These are phyloP conservation scores for Peucedramus taeniatus DNA, from an alignment of 2,113 vertebrate species.

Conservation along the genomic window DNA sequence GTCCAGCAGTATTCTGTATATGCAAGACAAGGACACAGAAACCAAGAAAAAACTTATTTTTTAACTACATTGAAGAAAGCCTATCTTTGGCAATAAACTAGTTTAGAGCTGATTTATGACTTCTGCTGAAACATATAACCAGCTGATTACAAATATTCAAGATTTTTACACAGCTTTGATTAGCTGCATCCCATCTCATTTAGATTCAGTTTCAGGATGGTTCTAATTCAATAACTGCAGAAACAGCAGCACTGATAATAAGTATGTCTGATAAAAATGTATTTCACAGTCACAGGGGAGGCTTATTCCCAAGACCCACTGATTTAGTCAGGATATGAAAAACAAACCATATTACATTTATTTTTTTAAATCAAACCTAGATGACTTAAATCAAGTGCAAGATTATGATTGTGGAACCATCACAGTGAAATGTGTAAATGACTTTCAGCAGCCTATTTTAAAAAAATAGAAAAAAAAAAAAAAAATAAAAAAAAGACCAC, in stretches of 20 bases:
- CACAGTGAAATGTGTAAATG: background rate
- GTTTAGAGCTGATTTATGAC: background rate
- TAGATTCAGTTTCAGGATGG: background rate
- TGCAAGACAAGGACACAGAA: background rate
- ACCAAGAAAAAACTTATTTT: background rate
- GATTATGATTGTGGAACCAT: background rate
- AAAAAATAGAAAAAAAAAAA: background rate
- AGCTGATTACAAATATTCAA: background rate
- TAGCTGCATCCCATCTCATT: background rate
- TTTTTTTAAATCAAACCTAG: background rate
- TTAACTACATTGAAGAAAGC: background rate
- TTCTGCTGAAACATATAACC: background rate
- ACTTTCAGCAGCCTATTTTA: background rate
- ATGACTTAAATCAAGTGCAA: background rate
- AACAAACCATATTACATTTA: background rate
- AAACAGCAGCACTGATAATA: background rate
- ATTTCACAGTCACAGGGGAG: background rate
- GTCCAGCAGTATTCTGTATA: background rate
- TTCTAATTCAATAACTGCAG: background rate
- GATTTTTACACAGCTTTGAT: background rate
- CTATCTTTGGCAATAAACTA: background rate
- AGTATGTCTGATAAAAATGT: background rate
- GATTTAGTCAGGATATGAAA: background rate
- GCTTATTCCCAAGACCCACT: background rate
- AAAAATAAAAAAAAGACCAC: accelerated